Evolutionary conservation across 1,140 invertebrate genomes (phyloP), one percentile per base, ranked within the genome.

Genomic region (Leptinotarsa lineolata): DNA sequence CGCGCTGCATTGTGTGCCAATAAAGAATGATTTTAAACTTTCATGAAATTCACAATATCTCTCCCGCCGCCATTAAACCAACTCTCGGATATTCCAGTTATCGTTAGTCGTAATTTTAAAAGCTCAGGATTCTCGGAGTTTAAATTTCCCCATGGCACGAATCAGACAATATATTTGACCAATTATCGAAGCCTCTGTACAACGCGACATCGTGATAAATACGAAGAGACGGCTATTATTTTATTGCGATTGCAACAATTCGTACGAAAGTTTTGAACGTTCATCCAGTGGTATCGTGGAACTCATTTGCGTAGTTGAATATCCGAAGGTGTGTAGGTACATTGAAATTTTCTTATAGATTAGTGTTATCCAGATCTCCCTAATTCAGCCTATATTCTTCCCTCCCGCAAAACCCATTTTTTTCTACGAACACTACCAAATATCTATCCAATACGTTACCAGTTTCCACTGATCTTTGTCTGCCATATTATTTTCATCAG

Each of bases 81-180:
- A 22, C 30, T 68, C 67, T 71, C 39, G 59, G 69, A 61, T 71
- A 71, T 71, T 44, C 60, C 69, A 21, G 60, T 30, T 22, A 63
- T 71, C 58, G 69, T 63, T 63, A 63, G 58, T 72, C 64, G 64
- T 65, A 66, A 72, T 66, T 72, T 58, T 21, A 67, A 65, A 67
- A 72, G 71, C 44, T 72, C 71, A 72, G 69, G 58, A 61, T 61
- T 45, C 60, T 44, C 60, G 44, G 61, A 65, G 45, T 72, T 72
- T 67, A 67, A 67, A 72, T 65, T 65, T 67, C 64, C 45, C 45
- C 5, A 65, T 74, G 61, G 77, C 73, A 79, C 77, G 76, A 77
- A 69, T 72, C 63, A 76, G 76, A 79, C 76, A 70, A 79, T 79
- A 79, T 79, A 79, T 79, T 79, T 77, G 70, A 79, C 77, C 77